These are phyloP conservation scores for Etheostoma cragini DNA, from an alignment of 2,113 vertebrate genomes.

Conservation along the genomic window DNA sequence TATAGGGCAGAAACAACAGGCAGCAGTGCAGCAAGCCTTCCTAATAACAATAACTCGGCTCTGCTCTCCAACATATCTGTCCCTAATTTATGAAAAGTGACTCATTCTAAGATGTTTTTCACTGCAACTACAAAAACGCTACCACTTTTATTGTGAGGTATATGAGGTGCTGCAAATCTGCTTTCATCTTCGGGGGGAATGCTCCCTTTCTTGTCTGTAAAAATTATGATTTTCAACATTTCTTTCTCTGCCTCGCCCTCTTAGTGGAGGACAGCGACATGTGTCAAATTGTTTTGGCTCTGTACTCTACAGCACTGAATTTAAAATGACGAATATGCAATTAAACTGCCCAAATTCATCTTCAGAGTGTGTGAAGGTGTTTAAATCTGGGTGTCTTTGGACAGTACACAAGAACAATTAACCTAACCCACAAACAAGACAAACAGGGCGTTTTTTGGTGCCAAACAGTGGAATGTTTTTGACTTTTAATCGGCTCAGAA, in stretches of 20 bases:
- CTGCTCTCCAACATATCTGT: neutral
- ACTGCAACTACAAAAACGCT: neutral
- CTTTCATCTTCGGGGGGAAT: conserved; percentile 12
- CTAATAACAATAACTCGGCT: conserved; percentile 35
- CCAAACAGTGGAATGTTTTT: neutral
- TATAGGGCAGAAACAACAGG: conserved; percentile 3
- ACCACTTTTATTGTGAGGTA: conserved; percentile 9
- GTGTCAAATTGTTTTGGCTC: neutral
- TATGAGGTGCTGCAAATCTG: neutral
- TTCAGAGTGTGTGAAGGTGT: neutral
- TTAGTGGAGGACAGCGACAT: neutral
- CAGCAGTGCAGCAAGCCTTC: neutral
- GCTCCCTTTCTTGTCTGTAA: neutral
- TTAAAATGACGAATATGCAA: neutral
- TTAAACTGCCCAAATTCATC: neutral
- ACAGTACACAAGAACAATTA: neutral
- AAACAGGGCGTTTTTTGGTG: neutral
- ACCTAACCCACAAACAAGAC: neutral
- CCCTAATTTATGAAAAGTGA: conserved; percentile 32
- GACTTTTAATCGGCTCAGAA: too few relatives aligned
- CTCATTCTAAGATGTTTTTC: conserved; percentile 18
- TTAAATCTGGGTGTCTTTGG: neutral
- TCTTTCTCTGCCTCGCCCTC: neutral
- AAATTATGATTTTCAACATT: neutral
- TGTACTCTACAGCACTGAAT: neutral